Evolutionary conservation across 2,888 invertebrate genomes (phyloP).

Genomic region (Tortricodes alternella): DNA sequence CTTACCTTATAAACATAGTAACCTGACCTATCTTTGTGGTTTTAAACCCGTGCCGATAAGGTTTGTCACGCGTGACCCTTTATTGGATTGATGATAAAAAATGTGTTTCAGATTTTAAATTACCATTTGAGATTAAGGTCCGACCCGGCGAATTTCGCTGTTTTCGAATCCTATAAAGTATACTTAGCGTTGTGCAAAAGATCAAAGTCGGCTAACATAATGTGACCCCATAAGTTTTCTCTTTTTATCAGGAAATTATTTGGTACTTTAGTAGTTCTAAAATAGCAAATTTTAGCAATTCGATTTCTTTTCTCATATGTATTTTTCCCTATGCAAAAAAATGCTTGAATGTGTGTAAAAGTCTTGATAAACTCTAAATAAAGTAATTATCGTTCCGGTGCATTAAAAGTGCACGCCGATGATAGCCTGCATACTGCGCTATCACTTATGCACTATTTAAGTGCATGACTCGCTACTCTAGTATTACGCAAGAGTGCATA

Average conservation of each 20-base stretch:
- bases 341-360: background rate
- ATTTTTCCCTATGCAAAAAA: no score
- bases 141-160: no score
- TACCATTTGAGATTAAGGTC: no score
- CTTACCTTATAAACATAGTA: conserved; percentile 33
- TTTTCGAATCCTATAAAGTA: no score
- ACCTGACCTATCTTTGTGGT: conserved; percentile 3
- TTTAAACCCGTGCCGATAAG: conserved; percentile 3
- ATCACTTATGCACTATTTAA: conserved; percentile 26
- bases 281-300: no score
- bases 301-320: no score
- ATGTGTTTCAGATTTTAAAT: no score
- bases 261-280: no score
- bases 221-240: no score
- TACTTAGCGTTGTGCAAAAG: no score
- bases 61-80: background rate
- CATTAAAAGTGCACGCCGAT: background rate
- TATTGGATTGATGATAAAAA: background rate
- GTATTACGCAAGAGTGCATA: conserved; percentile 6
- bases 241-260: no score
- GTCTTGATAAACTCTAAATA: background rate
- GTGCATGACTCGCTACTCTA: conserved; percentile 24
- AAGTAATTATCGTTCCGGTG: background rate
- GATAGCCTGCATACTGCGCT: background rate
- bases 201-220: no score